Percentiles rank a stretch among this genome's conserved stretches.
These are phyloP conservation scores for Lophotriccus pileatus DNA, from an alignment of 2,797 vertebrate genomes.

Conservation along the genomic window DNA sequence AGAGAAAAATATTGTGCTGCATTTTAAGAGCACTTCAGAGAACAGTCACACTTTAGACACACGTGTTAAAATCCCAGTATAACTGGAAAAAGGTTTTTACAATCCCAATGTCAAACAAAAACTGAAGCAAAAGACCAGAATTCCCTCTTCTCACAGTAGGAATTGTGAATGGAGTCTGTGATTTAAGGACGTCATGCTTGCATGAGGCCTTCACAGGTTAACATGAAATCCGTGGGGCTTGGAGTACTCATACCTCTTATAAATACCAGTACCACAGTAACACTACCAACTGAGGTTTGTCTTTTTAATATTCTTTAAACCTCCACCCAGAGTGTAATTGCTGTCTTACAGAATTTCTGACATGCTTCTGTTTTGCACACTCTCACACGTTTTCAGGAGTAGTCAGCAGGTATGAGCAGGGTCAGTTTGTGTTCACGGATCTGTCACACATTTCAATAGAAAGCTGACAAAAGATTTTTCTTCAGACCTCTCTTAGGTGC, in stretches of 20 bases:
- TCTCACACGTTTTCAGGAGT: background rate
- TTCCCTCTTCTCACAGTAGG: accelerated
- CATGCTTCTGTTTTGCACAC: background rate
- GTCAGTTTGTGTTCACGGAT: background rate
- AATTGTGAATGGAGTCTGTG: background rate
- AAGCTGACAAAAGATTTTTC: background rate
- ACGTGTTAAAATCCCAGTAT: accelerated
- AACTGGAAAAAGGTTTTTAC: background rate
- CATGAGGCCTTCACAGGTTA: background rate
- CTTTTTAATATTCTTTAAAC: background rate
- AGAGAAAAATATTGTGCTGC: background rate
- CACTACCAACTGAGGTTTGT: background rate
- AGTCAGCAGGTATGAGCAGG: background rate
- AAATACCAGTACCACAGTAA: background rate
- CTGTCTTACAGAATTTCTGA: background rate
- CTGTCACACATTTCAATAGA: background rate
- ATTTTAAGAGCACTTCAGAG: background rate
- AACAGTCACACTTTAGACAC: background rate
- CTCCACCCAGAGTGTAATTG: background rate
- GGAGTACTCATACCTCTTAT: accelerated
- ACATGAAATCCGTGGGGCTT: background rate
- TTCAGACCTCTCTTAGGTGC: background rate
- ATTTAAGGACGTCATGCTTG: background rate
- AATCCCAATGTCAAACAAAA: background rate
- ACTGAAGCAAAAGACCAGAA: background rate